Evolutionary conservation across 2,888 invertebrate genomes (phyloP), one percentile per base, ranked within the genome.

Genomic region (Trachelus tabidus): DNA sequence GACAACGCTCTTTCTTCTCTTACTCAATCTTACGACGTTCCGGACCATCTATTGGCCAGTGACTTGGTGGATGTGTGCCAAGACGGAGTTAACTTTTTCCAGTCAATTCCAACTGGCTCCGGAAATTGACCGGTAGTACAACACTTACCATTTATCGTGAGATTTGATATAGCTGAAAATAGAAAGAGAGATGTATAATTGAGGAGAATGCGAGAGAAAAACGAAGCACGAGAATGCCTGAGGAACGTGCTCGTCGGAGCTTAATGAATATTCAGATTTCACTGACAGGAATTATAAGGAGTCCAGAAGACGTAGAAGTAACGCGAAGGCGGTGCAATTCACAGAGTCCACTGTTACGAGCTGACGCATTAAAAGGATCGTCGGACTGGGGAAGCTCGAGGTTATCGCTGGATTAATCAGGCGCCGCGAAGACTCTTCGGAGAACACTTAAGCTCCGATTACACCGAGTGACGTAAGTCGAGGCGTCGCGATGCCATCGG

Each of bases 21-120:
- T 56, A 56, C 56, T 56, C 56, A 79, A 80, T 82, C 80, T 75
- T 78, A 81, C 75, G 77, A 82, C 82, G 82, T 84, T 84, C 77
- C 83, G 84, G 77, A 79, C 83, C 84, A 83, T 85, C 86, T 85
- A 83, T 84, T 84, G 83, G 82, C 76, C 77, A 76, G 82, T 81
- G 75, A 75, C 81, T 82, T 78, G 80, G 83, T 86, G 85, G 87
- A 87, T 82, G 77, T 80, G 80, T 85, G 86, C 87, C 88, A 89
- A 87, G 84, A 86, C 84, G 79, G 80, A 82, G 85, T 85, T 84
- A 79, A 79, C 80, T 82, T 85, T 85, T 84, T 83, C 85, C 80
- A 75, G 77, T 81, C 79, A 79, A 80, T 80, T 76, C 79, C 73
- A 81, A 80, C 76, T 81, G 81, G 81, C 79, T 78, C 79, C 82